Evolutionary conservation across 2,888 invertebrate genomes (phyloP), one percentile per base, ranked within the genome.

Genomic region (Sminthurides aquaticus): DNA sequence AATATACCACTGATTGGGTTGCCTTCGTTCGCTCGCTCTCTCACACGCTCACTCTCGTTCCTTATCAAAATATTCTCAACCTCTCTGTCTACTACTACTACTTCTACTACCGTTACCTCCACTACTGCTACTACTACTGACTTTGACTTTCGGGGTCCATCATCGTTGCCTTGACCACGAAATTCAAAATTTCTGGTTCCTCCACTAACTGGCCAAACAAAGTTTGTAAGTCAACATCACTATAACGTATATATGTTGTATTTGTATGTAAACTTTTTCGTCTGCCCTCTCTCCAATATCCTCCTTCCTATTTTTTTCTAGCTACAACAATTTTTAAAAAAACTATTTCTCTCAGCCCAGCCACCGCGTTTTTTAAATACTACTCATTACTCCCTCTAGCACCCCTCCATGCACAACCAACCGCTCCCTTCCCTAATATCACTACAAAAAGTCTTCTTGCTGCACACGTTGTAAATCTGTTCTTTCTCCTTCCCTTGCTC

Each of bases 1-100:
- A 64, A 64, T 52, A 58, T 58, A 64, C 64, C 64, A 64, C 64
- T 64, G 64, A 64, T 64, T 58, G 64, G 64, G 64, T 64, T 64
- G 64, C 58, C 57, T 62, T 62, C 59, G 48, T 57, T 57, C 62
- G 57, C 52, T 64, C 64, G 54, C 58, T 58, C 28, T 34, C 43
- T 34, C 43, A 34, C 43, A 34, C 56, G 56, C 29, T 55, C 26
- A 49, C 49, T 60, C 43, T 48, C 27, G 34, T 55, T 43, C 49
- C 26, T 34, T 34, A 34, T 11, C 5, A 34, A 34, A 34, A 34
- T 11, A 34, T 34, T 34, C 43, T 34, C 43, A 34, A 34, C 43
- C 43, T 34, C 43, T 34, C 43, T 34, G 43, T 34, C 43, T 34
- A 34, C 43, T 34, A 34, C 43, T 34, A 11, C 43, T 34, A 34